Percentiles rank a stretch among this genome's conserved stretches.
phyloP scores from a whole-genome alignment of 2,113 vertebrate genomes.

The Eulemur rufifrons region DNA sequence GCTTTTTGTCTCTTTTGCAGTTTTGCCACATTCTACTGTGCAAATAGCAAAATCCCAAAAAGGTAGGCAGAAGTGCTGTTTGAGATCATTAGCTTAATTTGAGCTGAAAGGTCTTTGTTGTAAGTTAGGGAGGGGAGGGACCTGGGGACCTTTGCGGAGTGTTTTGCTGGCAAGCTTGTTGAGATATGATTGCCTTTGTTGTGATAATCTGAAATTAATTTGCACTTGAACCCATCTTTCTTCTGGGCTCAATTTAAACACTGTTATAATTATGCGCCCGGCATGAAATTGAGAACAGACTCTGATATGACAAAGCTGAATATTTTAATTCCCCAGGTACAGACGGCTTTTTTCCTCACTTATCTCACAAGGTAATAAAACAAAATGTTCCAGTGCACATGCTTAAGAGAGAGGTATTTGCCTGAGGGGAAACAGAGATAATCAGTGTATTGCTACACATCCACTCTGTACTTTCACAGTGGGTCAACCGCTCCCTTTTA shows the following conservation, averaged over 20 bases:
- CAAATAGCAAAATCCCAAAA: constrained; percentile 81
- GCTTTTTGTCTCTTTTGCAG: constrained; percentile 50
- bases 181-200: constrained; percentile 97
- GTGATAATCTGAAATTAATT: constrained; percentile 99
- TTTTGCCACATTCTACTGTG: constrained; percentile 78
- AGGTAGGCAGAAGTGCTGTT: constrained; percentile 86
- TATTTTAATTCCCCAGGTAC: constrained; percentile 97
- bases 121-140: constrained; percentile 86
- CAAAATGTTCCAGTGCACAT: constrained; percentile 93
- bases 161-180: constrained; percentile 92
- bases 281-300: constrained; percentile 95
- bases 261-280: constrained; percentile 93
- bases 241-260: constrained; percentile 98
- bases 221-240: constrained; percentile 99
- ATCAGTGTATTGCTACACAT: constrained; percentile 92
- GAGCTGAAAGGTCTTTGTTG: constrained; percentile 92
- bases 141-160: constrained; percentile 91
- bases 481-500: constrained; percentile 92
- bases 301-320: constrained; percentile 92
- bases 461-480: constrained; percentile 91
- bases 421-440: constrained; percentile 97
- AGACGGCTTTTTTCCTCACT: constrained; percentile 88
- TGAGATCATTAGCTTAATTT: constrained; percentile 93
- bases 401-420: constrained; percentile 95
- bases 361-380: constrained; percentile 98